phyloP scores from a whole-genome alignment of 2,113 vertebrate genomes.

The Xenus cinereus region DNA sequence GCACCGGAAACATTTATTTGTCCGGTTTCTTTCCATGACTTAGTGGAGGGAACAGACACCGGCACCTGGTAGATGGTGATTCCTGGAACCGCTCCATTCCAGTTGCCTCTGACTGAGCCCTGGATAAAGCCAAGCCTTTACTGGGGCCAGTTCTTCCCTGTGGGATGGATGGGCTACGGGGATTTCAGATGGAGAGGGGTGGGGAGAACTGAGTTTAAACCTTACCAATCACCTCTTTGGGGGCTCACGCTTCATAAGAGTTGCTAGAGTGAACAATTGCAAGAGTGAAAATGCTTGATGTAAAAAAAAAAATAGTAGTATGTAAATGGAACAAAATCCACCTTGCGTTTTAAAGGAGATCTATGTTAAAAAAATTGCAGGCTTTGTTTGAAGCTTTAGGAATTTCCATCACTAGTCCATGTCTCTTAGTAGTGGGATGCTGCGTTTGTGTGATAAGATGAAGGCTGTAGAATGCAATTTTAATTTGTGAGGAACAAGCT shows the following conservation, averaged over 20 bases:
- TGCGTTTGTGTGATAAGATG: conserved; percentile 32
- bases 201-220: neutral
- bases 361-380: neutral
- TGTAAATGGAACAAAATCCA: neutral
- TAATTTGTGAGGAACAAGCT: neutral
- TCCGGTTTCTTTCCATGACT: neutral
- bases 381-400: neutral
- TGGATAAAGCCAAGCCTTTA: neutral
- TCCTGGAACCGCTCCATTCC: neutral
- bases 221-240: neutral
- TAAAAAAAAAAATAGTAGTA: neutral
- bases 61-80: neutral
- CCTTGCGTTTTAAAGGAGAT: neutral
- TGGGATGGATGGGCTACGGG: neutral
- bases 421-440: neutral
- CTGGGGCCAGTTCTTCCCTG: neutral
- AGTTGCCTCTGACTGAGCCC: neutral
- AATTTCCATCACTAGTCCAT: neutral
- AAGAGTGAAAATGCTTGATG: neutral
- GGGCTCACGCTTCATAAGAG: neutral
- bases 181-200: neutral
- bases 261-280: neutral
- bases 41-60: neutral
- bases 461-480: conserved; percentile 10
- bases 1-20: neutral